Base-by-base conservation (phyloP, 2,113 vertebrate genomes). In the Laterallus jamaicensis region DNA sequence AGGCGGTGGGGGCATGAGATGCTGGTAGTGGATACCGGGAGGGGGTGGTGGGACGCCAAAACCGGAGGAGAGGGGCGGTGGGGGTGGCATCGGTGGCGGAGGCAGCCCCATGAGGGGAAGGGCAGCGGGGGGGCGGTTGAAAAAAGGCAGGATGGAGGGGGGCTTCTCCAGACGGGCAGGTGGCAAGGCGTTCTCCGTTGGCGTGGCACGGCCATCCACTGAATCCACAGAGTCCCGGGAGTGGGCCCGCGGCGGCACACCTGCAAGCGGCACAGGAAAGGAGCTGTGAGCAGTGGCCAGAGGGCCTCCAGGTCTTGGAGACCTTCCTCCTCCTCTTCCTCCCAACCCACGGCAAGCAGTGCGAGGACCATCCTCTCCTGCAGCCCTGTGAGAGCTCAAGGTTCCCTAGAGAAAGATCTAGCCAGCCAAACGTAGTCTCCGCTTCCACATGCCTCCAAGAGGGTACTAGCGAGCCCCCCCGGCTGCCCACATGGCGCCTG, bases 241-340 rank as follows among this genome's bases (percentile, higher is more conserved):
- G 92, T 98, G 98, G 56, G 97, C 97, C 62, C 98, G 97, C 10
- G 98, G 96, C 5, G 99, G 98, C 76, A 99, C 98, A 94, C 99
- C 99, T 99, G 95, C 11, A 47, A 95, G 58, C 1, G 66, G 90
- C 90, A 95, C 3, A 63, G 47, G 75, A 52, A n/a, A 55, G 62
- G 28, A 44, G n/a, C 15, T 17, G 1, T 95, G 58, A 96, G 49
- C 9, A 0, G 1, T 3, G 0, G 66, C 26, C 3, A 0, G 37
- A 32, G 40, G 40, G 17, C 3, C 32, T 3, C 7, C 28, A 0
- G 52, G 18, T 22, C 68, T 44, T 4, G 1, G 83, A 91, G 63
- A 63, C 22, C 63, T 79, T 62, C 42, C n/a, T 74, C 32, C 56
- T 86, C 62, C 50, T 95, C 80, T 9, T 77, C 70, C 85, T 91